Evolutionary conservation across 2,888 invertebrate genomes (phyloP).

Genomic region (Ceriagrion tenellum): DNA sequence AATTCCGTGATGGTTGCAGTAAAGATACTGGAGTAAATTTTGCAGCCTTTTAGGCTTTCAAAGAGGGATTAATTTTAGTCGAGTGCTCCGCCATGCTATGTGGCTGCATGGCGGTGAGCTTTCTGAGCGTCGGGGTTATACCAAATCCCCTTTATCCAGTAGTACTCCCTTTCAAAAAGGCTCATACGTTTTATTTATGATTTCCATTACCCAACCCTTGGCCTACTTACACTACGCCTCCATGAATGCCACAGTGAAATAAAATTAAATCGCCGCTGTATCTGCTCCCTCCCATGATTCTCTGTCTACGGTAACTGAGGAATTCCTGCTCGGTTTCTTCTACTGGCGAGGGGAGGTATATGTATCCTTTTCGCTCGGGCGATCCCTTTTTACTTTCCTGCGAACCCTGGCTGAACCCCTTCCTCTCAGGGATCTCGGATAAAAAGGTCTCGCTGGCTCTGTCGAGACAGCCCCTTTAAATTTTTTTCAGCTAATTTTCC

Average conservation of each 20-base stretch:
- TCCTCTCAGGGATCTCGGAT: not conserved
- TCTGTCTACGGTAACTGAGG: not conserved
- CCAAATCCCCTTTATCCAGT: not conserved
- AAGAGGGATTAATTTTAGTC: slow-evolving; percentile 28
- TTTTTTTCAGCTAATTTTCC: not conserved
- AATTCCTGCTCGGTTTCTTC: not conserved
- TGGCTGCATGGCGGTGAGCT: not conserved
- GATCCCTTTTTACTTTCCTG: not conserved
- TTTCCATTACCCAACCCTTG: slow-evolving; percentile 9
- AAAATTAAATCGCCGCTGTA: not conserved
- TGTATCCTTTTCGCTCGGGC: not conserved
- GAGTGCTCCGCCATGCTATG: not conserved
- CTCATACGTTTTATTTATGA: slow-evolving; percentile 6
- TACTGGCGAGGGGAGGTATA: not conserved
- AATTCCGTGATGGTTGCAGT: not conserved
- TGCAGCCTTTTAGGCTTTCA: not conserved
- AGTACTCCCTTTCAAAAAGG: not conserved
- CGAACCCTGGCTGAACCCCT: not conserved
- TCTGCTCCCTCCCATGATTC: not conserved
- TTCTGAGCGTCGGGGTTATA: not conserved
- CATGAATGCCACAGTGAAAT: not conserved
- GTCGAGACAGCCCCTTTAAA: not conserved
- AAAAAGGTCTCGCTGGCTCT: not conserved
- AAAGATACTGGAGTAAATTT: not conserved
- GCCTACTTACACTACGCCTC: not conserved